Percentiles rank a stretch among this genome's conserved stretches.
These are phyloP conservation scores for Benthosema pterotum DNA, from an alignment of 2,797 vertebrate genomes.

Conservation along the genomic window DNA sequence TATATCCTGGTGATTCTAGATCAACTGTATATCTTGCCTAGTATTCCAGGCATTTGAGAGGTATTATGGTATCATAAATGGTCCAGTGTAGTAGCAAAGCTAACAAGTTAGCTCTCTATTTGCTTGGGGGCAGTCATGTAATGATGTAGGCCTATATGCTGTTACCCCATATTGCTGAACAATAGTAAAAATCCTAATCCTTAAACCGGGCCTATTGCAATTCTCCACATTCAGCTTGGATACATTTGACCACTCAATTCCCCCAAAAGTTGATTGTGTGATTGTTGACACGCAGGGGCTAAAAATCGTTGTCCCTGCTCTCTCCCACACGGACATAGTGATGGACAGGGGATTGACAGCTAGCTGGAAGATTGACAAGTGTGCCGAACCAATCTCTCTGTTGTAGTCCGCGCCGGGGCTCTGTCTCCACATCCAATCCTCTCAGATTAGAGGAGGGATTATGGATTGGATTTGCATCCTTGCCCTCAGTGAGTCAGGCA, in stretches of 20 bases:
- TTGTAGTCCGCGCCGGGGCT: constrained; percentile 59
- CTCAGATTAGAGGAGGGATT: constrained; percentile 80
- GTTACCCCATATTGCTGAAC: neutral
- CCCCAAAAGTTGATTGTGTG: neutral
- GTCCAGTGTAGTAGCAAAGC: neutral
- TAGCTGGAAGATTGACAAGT: constrained; percentile 75
- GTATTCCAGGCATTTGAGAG: neutral
- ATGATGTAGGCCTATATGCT: neutral
- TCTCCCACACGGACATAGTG: constrained; percentile 39
- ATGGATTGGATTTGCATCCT: constrained; percentile 74
- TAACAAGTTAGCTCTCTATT: constrained; percentile 4
- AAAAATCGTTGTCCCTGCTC: constrained; percentile 47
- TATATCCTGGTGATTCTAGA: neutral
- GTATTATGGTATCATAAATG: too few relatives aligned
- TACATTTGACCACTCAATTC: neutral
- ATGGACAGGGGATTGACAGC: constrained; percentile 72
- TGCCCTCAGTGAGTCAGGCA: constrained; percentile 53
- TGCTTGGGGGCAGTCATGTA: neutral
- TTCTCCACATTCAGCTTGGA: neutral
- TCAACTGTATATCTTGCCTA: neutral
- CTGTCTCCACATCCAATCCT: constrained; percentile 72
- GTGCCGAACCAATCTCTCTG: constrained; percentile 72
- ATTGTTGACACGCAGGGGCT: constrained; percentile 19
- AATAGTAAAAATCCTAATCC: too few relatives aligned
- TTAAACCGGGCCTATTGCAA: too few relatives aligned